Conservation (phyloP, 2,113 vertebrate species). For the Sturnus vulgaris region DNA sequence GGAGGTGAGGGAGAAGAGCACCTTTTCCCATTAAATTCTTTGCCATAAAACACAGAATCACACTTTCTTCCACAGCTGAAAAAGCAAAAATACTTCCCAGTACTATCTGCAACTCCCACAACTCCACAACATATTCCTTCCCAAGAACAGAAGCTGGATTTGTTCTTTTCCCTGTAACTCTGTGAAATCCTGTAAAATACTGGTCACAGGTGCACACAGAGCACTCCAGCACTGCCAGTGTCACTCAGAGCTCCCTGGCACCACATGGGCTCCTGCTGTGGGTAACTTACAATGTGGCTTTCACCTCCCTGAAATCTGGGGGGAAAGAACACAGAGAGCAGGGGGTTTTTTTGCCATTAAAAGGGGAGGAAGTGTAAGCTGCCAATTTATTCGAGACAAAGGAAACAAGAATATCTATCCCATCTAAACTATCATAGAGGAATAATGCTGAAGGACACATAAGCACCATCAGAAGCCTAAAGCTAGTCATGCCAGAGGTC, state of each 20-base stretch:
- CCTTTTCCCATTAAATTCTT: background rate
- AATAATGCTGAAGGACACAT: background rate
- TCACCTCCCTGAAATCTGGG: background rate
- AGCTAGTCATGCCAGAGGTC: background rate
- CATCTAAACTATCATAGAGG: background rate
- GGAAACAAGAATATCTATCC: background rate
- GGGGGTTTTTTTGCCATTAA: background rate
- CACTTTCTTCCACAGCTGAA: background rate
- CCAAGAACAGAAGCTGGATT: background rate
- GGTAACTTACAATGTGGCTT: background rate
- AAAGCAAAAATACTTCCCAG: background rate
- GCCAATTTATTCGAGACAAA: background rate
- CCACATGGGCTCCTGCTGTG: background rate
- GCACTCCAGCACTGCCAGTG: background rate
- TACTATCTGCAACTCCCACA: background rate
- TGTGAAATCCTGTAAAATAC: background rate
- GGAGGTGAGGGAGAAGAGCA: background rate
- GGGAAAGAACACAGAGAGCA: background rate
- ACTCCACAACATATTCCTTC: background rate
- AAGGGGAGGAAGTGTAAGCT: background rate
- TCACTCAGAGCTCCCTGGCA: accelerated
- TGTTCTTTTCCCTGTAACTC: background rate
- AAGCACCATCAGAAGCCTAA: background rate
- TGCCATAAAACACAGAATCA: background rate
- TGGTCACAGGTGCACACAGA: background rate